A percentile compares a stretch with the other conserved stretches of the same genome.
Evolutionary conservation across 1,140 invertebrate species (phyloP).

Genomic region (Aphaenogaster floridana): DNA sequence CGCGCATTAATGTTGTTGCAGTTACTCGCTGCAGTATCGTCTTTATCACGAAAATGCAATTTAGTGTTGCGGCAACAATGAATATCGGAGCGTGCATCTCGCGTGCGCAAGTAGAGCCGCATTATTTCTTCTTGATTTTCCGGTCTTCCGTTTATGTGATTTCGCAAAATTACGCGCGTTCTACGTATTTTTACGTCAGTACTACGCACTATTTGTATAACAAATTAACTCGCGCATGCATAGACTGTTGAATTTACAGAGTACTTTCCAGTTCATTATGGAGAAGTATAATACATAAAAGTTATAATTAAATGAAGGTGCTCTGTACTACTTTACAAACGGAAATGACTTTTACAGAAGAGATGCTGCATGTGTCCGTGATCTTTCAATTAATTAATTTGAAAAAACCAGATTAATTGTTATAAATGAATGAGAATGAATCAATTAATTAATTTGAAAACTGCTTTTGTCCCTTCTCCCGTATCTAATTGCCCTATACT

Average conservation of each 20-base stretch:
- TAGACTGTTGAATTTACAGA: conserved; percentile 39
- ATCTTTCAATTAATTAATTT: conserved; percentile 34
- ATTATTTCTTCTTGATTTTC: conserved; percentile 57
- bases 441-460: neutral
- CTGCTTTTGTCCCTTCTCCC: neutral
- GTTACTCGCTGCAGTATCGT: conserved; percentile 39
- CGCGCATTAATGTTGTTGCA: conserved; percentile 41
- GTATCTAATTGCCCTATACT: neutral
- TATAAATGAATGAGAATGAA: neutral
- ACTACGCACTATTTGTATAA: conserved; percentile 27
- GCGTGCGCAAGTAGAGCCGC: conserved; percentile 6
- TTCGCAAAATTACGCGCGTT: conserved; percentile 27
- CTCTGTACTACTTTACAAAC: neutral
- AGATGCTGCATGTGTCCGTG: neutral
- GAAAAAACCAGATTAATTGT: neutral
- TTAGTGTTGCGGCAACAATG: conserved; percentile 38
- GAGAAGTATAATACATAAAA: neutral
- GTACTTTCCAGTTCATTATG: conserved; percentile 25
- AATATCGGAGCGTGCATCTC: conserved; percentile 37
- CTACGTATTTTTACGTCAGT: conserved; percentile 24
- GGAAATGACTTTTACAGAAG: neutral
- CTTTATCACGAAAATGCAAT: conserved; percentile 52
- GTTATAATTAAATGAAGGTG: conserved; percentile 28
- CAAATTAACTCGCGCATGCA: conserved; percentile 42
- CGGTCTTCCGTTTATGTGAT: conserved; percentile 51